phyloP scores from a whole-genome alignment of 2,113 vertebrate species.

The Colius striatus region DNA sequence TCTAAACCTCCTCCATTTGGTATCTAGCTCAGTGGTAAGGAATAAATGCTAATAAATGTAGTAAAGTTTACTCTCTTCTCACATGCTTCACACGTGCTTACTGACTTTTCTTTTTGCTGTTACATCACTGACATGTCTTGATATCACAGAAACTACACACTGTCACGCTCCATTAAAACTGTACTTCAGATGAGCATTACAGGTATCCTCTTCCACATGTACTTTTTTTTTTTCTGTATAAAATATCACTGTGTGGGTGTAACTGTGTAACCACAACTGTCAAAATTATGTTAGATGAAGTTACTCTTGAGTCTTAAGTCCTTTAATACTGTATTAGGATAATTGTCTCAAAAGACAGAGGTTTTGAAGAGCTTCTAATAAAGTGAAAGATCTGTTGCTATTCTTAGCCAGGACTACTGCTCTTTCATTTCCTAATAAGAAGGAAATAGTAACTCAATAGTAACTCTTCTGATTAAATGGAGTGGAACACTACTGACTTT shows the following conservation, averaged over 20 bases:
- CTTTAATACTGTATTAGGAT: not conserved
- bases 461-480: not conserved
- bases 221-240: not conserved
- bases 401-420: not conserved
- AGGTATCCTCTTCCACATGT: not conserved
- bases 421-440: not conserved
- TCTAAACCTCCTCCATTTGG: not conserved
- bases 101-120: not conserved
- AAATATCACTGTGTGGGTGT: not conserved
- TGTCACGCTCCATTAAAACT: not conserved
- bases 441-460: not conserved
- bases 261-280: not conserved
- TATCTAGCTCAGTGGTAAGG: not conserved
- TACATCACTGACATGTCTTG: not conserved
- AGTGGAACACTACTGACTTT: not conserved
- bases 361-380: not conserved
- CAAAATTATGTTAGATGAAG: not conserved
- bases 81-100: not conserved
- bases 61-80: not conserved
- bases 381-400: not conserved
- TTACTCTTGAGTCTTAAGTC: not conserved
- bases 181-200: not conserved
- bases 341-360: not conserved
- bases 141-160: accelerated
- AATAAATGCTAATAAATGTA: not conserved